Evolutionary conservation across 2,113 vertebrate species (phyloP).

Genomic region (Labrus mixtus): DNA sequence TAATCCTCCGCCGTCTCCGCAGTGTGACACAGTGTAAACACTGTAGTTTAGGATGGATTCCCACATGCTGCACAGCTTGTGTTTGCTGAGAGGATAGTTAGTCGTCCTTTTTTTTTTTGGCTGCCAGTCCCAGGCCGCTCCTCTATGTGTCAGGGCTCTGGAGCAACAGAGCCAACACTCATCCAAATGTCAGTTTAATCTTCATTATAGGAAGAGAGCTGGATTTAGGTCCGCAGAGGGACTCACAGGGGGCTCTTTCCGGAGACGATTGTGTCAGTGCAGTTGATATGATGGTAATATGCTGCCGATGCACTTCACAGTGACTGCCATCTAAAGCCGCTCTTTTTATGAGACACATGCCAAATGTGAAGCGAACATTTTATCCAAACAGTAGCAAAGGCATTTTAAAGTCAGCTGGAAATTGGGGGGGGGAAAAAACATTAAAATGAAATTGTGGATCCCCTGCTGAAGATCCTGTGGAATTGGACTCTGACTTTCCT

Average conservation of each 20-base stretch:
- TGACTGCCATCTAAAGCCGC: slow-evolving; percentile 32
- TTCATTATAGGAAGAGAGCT: slow-evolving; percentile 54
- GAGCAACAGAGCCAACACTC: slow-evolving; percentile 40
- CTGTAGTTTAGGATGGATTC: slow-evolving; percentile 53
- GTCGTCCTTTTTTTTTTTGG: slow-evolving; percentile 30
- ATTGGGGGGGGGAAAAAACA: slow-evolving; percentile 22
- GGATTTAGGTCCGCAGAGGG: slow-evolving; percentile 24
- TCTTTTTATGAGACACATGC: slow-evolving; percentile 36
- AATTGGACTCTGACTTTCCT: slow-evolving; percentile 41
- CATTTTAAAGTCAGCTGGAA: slow-evolving; percentile 35
- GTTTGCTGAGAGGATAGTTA: slow-evolving; percentile 68
- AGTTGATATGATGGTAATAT: slow-evolving; percentile 48
- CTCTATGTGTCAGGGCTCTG: slow-evolving; percentile 50
- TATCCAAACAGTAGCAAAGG: slow-evolving; percentile 37
- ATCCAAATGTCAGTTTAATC: slow-evolving; percentile 67
- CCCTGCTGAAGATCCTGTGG: slow-evolving; percentile 16
- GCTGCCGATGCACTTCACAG: slow-evolving; percentile 38
- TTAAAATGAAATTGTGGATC: slow-evolving; percentile 32
- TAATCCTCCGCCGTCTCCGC: slow-evolving; percentile 44
- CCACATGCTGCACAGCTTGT: slow-evolving; percentile 73
- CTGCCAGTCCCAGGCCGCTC: slow-evolving; percentile 45
- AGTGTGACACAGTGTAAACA: slow-evolving; percentile 60
- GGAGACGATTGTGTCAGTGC: slow-evolving; percentile 40
- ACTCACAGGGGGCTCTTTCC: slow-evolving; percentile 25
- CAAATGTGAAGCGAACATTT: slow-evolving; percentile 18